These are phyloP conservation scores for Batillaria attramentaria DNA, from an alignment of 1,140 invertebrate species.

Conservation along the genomic window DNA sequence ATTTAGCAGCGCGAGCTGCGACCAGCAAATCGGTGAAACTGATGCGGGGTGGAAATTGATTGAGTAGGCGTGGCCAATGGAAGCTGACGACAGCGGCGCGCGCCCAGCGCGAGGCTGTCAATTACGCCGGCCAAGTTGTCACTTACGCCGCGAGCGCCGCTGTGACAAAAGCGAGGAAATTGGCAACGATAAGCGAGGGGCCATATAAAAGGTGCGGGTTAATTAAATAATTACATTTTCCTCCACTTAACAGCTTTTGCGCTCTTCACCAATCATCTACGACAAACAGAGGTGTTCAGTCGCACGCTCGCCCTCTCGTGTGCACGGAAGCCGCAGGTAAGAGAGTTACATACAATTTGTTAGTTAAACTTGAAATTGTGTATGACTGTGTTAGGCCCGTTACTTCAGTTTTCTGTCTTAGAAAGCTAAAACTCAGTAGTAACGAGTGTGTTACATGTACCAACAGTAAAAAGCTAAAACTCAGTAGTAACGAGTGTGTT, in stretches of 20 bases:
- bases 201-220: neutral
- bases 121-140: neutral
- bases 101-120: neutral
- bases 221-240: constrained; percentile 12
- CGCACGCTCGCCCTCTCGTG: neutral
- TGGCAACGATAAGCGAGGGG: neutral
- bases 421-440: neutral
- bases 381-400: too few species aligned
- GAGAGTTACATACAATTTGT: neutral
- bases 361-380: neutral
- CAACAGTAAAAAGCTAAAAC: neutral
- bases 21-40: neutral
- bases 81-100: neutral
- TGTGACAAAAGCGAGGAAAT: neutral
- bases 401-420: neutral
- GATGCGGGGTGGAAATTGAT: neutral
- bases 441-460: neutral
- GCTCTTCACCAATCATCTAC: neutral
- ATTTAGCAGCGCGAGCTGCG: neutral
- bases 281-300: neutral
- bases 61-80: neutral
- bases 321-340: neutral
- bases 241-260: neutral
- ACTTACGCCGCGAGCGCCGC: neutral
- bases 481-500: neutral